Conservation (phyloP, 2,888 invertebrate species). For the Sinohyriopsis cumingii region DNA sequence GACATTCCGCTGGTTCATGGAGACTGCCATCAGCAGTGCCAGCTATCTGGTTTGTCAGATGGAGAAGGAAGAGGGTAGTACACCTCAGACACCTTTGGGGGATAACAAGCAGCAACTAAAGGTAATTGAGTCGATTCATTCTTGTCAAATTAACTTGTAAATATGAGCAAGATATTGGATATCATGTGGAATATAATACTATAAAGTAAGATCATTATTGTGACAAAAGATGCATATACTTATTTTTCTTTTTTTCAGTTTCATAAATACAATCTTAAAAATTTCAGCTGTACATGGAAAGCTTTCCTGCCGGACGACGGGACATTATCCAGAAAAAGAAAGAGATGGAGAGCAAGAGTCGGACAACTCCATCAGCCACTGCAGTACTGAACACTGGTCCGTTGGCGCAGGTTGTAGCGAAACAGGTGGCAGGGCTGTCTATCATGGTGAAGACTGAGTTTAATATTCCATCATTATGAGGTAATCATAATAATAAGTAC, state of each 20-base stretch:
- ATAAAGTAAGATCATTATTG: no score
- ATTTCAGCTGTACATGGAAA: conserved; percentile 9
- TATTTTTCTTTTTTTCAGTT: background rate
- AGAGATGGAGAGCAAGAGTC: background rate
- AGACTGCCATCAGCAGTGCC: conserved; percentile 14
- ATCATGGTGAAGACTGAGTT: background rate
- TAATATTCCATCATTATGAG: background rate
- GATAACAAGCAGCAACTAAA: conserved; percentile 11
- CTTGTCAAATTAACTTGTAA: no score
- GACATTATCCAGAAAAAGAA: conserved; percentile 3
- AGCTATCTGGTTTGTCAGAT: background rate
- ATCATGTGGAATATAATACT: no score
- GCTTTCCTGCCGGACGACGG: conserved; percentile 6
- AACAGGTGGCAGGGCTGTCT: background rate
- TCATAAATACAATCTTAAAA: background rate
- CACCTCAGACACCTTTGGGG: background rate
- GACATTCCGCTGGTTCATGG: conserved; percentile 15
- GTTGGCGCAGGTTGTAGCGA: background rate
- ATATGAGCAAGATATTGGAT: no score
- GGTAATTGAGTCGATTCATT: no score
- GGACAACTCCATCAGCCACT: background rate
- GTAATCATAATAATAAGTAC: background rate
- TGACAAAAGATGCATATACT: no score
- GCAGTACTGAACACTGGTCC: background rate
- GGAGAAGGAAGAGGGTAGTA: conserved; percentile 10